Base-by-base conservation (phyloP, 2,888 invertebrate genomes). In the Leptinotarsa haldemani region DNA sequence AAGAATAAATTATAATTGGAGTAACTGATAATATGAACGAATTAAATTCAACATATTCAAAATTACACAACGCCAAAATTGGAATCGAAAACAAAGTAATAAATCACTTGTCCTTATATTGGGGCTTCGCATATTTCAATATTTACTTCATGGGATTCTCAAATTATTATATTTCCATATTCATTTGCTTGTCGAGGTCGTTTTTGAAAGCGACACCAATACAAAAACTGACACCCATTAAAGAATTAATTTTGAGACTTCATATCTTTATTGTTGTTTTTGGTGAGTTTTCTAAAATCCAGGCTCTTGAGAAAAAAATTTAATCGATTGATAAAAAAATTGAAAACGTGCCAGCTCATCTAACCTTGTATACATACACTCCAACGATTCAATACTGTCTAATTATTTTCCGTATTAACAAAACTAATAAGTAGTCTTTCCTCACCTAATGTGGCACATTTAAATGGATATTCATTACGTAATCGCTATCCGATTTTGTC, bases 331-430 rank as follows among this genome's bases (percentile, higher is more conserved):
- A 40, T 40, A 40, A 40, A 40, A 40, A 40, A 50, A 16, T 16
- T 48, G 16, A 16, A 16, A n/a, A 50, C 50, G 5, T n/a, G n/a
- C 1, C 3, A 50, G n/a, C 7, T 50, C 16, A 4, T 16, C 1
- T 48, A 15, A 48, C 0, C 48, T 15, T 13, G 12, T 15, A 12
- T 12, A 4, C 1, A 16, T 50, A 12, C 40, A 40, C 9, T 40
- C n/a, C 50, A 50, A 50, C n/a, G 30, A 40, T 30, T 15, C 40
- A 40, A 61, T 30, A 40, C 40, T 1, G 61, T 61, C n/a, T 61
- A 61, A 25, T 61, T 56, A 56, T 40, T 30, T 30, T 61, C 40
- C n/a, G n/a, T 61, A 61, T 25, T 12, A 61, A 61, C 61, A 25
- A 18, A 30, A n/a, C 25, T 30, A 40, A 61, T 61, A 61, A 61